Evolutionary conservation across 2,113 vertebrate genomes (phyloP).

Genomic region (Clupea harengus): DNA sequence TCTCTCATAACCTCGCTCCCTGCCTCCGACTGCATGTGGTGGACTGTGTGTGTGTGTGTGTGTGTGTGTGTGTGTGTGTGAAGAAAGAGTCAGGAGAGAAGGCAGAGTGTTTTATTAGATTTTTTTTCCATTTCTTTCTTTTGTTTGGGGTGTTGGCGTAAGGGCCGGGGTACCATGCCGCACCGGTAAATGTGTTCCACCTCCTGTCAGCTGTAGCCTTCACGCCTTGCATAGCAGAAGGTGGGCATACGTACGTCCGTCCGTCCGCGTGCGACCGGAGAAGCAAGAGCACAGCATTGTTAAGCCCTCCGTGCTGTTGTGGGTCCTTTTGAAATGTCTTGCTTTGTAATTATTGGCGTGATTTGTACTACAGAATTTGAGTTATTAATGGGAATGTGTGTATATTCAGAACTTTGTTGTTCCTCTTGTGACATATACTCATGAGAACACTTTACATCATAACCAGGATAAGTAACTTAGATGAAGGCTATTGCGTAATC

Average conservation of each 20-base stretch:
- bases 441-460: conserved; percentile 37
- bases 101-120: conserved; percentile 4
- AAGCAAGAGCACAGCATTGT: neutral
- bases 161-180: neutral
- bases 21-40: neutral
- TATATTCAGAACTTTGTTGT: neutral
- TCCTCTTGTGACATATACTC: neutral
- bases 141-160: neutral
- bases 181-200: conserved; percentile 38
- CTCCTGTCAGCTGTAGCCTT: conserved; percentile 37
- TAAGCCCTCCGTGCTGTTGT: neutral
- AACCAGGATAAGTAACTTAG: conserved; percentile 55
- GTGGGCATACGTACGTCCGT: neutral
- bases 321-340: neutral
- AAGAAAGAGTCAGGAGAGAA: neutral
- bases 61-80: neutral
- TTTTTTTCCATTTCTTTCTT: neutral
- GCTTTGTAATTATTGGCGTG: neutral
- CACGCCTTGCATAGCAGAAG: neutral
- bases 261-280: neutral
- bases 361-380: neutral
- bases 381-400: neutral
- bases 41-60: neutral
- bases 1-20: neutral
- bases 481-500: conserved; percentile 40